These are phyloP conservation scores for Listronotus bonariensis DNA, from an alignment of 1,140 invertebrate species.

Conservation along the genomic window DNA sequence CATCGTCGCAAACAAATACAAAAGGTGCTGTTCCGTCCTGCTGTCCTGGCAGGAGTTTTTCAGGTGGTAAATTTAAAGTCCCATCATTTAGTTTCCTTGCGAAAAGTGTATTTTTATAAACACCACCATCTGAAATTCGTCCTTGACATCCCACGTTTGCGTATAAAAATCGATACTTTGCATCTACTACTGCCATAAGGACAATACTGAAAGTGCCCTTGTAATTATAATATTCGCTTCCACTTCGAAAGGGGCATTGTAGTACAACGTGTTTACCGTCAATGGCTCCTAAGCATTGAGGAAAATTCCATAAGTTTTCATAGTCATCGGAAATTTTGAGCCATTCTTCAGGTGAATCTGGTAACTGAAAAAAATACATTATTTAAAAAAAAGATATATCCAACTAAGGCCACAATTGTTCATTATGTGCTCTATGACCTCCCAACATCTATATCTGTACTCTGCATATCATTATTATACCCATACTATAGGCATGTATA, in stretches of 20 bases:
- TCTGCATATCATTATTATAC: background rate
- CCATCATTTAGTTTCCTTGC: too few relatives aligned
- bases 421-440: too few relatives aligned
- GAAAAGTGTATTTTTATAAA: too few relatives aligned
- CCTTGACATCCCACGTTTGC: too few relatives aligned
- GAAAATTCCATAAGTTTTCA: constrained; percentile 27
- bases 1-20: constrained; percentile 45
- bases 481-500: constrained; percentile 49
- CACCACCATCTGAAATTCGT: too few relatives aligned
- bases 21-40: constrained; percentile 29
- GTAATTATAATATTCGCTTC: constrained; percentile 53
- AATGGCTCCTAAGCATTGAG: constrained; percentile 28
- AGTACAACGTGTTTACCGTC: constrained; percentile 25
- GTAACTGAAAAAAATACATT: too few relatives aligned
- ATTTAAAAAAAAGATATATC: too few relatives aligned
- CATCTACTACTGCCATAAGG: constrained; percentile 51
- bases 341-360: too few relatives aligned
- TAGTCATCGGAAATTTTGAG: constrained; percentile 1
- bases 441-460: background rate
- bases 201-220: constrained; percentile 53
- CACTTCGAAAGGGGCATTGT: constrained; percentile 10
- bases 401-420: too few relatives aligned
- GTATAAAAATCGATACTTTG: constrained; percentile 45
- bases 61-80: too few relatives aligned
- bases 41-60: background rate